Evolutionary conservation across 2,888 invertebrate genomes (phyloP), one percentile per base, ranked within the genome.

Genomic region (Dinocampus coccinellae): DNA sequence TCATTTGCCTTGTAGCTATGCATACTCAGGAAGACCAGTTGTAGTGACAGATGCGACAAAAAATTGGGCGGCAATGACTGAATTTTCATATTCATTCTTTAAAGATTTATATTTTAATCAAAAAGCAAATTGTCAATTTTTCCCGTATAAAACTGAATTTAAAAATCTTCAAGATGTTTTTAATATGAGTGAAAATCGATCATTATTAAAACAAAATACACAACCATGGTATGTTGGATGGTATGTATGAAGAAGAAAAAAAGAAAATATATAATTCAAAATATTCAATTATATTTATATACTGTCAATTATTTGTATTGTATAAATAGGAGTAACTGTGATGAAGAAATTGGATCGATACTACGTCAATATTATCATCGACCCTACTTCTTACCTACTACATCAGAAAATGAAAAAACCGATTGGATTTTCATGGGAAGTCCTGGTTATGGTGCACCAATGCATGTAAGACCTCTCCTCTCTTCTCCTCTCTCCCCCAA

Each of bases 361-460:
- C 89, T 98, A 68, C 90, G 97, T 60, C 86, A 91, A 67, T 95
- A 95, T 84, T 97, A 97, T 85, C 88, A 89, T 0, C 89, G 93
- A 36, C 98, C 98, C 0, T 97, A 98, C 85, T 98, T 98, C 87
- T 89, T 98, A 64, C 97, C 98, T 0, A 88, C 88, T 39, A 92
- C 92, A 0, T 94, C 98, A 0, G 97, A 98, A 87, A 95, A 94
- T 81, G 95, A 96, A 81, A 94, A 93, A 74, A 92, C 95, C 0
- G 97, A 97, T 88, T 98, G 98, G 98, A 94, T 98, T 79, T 98
- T 98, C 86, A 98, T 98, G 94, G 98, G 98, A 0, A 96, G 95
- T 34, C 93, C 96, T 0, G 98, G 98, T 0, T 92, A 95, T 82
- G 98, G 98, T 0, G 98, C 98, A 0, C 95, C 97, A 81, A 94